Conservation (phyloP, 2,888 invertebrate genomes). For the Pediacus dermestoides region DNA sequence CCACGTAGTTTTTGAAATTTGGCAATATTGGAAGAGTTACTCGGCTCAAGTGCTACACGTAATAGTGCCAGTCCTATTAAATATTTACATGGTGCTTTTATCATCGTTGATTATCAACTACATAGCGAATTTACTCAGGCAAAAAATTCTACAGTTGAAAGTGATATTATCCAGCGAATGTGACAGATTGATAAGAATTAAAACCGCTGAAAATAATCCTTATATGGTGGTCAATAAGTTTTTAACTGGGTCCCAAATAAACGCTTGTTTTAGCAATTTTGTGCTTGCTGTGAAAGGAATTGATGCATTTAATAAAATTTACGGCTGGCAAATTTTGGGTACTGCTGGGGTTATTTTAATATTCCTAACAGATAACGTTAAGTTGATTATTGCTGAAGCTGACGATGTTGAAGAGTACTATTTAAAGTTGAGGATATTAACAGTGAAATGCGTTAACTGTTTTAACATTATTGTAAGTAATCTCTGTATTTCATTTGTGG, state of each 20-base stretch:
- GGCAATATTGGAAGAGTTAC: background rate
- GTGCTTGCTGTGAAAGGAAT: background rate
- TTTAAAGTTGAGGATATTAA: background rate
- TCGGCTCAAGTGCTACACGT: background rate
- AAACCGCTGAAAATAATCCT: slow-evolving; percentile 12
- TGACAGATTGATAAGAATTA: background rate
- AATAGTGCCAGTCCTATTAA: slow-evolving; percentile 8
- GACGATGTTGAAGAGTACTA: background rate
- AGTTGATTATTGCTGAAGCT: slow-evolving; percentile 3
- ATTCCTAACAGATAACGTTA: slow-evolving; percentile 13
- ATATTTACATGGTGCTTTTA: slow-evolving; percentile 12
- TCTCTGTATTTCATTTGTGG: background rate
- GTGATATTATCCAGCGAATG: slow-evolving; percentile 4
- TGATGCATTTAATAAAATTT: slow-evolving; percentile 18
- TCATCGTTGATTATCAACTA: slow-evolving; percentile 11
- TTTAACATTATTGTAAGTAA: background rate
- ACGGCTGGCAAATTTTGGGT: slow-evolving; percentile 20
- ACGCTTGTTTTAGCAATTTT: background rate
- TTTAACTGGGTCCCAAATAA: background rate
- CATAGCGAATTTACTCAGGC: slow-evolving; percentile 8
- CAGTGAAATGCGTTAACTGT: background rate
- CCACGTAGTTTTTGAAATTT: slow-evolving; percentile 1
- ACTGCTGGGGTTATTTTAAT: slow-evolving; percentile 15
- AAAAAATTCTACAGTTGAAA: slow-evolving; percentile 5
- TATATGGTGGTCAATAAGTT: slow-evolving; percentile 2